phyloP scores from a whole-genome alignment of 2,797 vertebrate species.

The Alectoris magna region DNA sequence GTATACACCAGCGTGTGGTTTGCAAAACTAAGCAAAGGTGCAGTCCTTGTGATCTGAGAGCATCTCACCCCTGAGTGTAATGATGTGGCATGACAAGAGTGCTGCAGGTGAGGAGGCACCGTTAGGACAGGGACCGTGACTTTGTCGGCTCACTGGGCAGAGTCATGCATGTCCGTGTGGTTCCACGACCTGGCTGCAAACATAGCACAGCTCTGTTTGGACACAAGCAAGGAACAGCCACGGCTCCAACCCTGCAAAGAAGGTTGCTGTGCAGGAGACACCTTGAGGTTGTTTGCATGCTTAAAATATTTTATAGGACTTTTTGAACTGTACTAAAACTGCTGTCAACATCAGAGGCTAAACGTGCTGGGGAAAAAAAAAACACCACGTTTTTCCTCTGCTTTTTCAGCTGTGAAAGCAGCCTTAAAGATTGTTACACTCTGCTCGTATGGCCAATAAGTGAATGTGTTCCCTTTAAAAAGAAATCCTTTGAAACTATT shows the following conservation, averaged over 20 bases:
- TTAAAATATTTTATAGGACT: neutral
- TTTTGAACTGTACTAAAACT: neutral
- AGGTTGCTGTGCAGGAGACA: neutral
- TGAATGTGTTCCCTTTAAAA: neutral
- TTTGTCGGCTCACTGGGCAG: neutral
- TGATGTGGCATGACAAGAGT: neutral
- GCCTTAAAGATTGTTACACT: neutral
- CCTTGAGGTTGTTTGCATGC: rapidly evolving
- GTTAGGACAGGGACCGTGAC: neutral
- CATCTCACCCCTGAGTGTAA: rapidly evolving
- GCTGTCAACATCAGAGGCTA: neutral
- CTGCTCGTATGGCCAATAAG: neutral
- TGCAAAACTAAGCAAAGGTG: neutral
- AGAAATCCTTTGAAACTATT: neutral
- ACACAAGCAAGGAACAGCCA: neutral
- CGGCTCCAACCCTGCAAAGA: neutral
- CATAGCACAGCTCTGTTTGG: neutral
- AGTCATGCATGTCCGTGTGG: neutral
- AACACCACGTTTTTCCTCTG: neutral
- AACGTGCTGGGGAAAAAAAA: neutral
- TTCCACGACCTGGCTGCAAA: neutral
- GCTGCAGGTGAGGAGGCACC: neutral
- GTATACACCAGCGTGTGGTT: rapidly evolving
- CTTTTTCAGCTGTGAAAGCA: neutral
- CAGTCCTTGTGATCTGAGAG: neutral